Conservation (phyloP, 35 echinoderm and acorn worm genomes). For the Eucidaris tribuloides region DNA sequence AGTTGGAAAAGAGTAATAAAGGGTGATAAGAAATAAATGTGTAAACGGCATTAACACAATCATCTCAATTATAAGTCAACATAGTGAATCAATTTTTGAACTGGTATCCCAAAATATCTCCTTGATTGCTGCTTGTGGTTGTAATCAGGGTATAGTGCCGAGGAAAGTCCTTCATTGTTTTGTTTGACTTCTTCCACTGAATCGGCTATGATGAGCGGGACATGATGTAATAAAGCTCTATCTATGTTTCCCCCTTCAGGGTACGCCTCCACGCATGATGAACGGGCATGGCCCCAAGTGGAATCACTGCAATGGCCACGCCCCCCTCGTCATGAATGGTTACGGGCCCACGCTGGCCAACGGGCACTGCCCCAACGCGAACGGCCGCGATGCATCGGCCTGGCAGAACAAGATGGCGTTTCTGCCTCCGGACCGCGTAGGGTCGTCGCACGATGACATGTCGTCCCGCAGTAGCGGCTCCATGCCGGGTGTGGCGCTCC, state of each 20-base stretch:
- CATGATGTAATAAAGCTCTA: neutral
- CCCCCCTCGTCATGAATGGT: neutral
- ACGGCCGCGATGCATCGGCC: neutral
- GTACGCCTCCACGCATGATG: neutral
- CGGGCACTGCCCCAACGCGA: neutral
- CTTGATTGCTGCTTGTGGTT: too few species aligned
- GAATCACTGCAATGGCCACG: neutral
- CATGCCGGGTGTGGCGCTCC: neutral
- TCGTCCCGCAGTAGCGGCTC: neutral
- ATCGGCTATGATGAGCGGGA: too few species aligned
- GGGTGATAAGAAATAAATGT: too few species aligned
- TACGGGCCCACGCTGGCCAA: neutral
- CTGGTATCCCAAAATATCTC: too few species aligned
- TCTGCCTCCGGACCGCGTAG: neutral
- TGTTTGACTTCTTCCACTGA: too few species aligned
- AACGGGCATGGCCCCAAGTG: neutral
- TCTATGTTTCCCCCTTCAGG: neutral
- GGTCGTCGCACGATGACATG: neutral
- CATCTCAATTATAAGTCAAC: too few species aligned
- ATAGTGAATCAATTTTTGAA: too few species aligned
- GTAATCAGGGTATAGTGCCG: too few species aligned
- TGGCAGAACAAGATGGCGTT: constrained; percentile 10
- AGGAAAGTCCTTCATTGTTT: too few species aligned
- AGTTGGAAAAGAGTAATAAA: too few species aligned
- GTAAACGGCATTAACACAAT: too few species aligned